Evolutionary conservation across 2,797 vertebrate genomes (phyloP).

Genomic region (Nothura maculosa): DNA sequence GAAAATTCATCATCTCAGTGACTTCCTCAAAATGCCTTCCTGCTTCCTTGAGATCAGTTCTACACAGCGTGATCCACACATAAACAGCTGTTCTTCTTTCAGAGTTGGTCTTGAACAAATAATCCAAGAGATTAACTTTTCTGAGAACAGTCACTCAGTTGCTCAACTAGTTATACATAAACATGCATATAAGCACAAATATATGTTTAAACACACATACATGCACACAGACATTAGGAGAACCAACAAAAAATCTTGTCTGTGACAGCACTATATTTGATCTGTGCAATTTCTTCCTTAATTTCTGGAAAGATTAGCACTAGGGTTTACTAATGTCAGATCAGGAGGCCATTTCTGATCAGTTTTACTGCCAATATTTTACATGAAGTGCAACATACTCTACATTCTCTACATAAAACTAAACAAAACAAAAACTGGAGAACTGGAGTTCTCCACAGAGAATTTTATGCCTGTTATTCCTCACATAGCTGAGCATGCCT

Average conservation of each 20-base stretch:
- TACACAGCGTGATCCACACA: rapidly evolving
- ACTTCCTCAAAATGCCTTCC: background rate
- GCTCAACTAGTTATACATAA: background rate
- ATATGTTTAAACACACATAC: background rate
- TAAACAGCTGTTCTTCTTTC: background rate
- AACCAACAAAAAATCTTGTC: background rate
- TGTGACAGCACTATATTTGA: background rate
- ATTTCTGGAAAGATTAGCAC: background rate
- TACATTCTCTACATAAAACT: background rate
- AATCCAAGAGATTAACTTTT: background rate
- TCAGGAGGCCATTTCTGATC: background rate
- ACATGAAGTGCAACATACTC: background rate
- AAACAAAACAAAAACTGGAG: too few species aligned
- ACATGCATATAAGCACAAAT: too few species aligned
- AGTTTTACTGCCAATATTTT: background rate
- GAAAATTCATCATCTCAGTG: background rate
- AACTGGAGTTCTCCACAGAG: background rate
- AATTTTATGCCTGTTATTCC: background rate
- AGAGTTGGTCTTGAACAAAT: background rate
- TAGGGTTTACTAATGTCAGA: background rate
- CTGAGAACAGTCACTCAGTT: background rate
- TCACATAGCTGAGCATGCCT: background rate
- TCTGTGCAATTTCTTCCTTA: background rate
- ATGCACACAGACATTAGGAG: background rate
- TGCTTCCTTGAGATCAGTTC: background rate